phyloP scores from a whole-genome alignment of 2,888 invertebrate genomes.

The Myopa testacea region DNA sequence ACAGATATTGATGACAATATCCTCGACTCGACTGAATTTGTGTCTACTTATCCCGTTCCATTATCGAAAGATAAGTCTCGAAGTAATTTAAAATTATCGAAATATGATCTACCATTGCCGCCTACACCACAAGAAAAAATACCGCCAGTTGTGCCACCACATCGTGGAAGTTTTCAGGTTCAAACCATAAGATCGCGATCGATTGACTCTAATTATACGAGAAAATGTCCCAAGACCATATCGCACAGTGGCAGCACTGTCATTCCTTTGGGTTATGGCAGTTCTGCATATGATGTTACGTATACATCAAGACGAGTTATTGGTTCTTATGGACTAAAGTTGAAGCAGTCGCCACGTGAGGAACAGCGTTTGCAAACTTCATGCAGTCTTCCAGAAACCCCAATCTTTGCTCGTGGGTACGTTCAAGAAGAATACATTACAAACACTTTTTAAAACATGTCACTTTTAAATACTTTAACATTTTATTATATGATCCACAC shows the following conservation, averaged over 20 bases:
- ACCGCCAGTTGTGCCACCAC: slow-evolving; percentile 81
- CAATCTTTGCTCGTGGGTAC: slow-evolving; percentile 83
- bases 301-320: slow-evolving; percentile 69
- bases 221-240: slow-evolving; percentile 70
- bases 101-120: slow-evolving; percentile 59
- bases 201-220: slow-evolving; percentile 84
- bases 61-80: slow-evolving; percentile 43
- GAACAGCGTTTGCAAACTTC: slow-evolving; percentile 81
- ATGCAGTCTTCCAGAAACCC: slow-evolving; percentile 89
- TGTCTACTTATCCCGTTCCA: slow-evolving; percentile 45
- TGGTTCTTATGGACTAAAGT: slow-evolving; percentile 66
- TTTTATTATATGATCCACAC: background rate
- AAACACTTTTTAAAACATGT: background rate
- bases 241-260: slow-evolving; percentile 70
- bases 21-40: slow-evolving; percentile 46
- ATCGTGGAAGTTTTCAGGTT: slow-evolving; percentile 69
- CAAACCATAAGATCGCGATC: slow-evolving; percentile 85
- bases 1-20: slow-evolving; percentile 68
- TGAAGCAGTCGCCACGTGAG: slow-evolving; percentile 72
- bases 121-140: slow-evolving; percentile 58
- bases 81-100: slow-evolving; percentile 30
- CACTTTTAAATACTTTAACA: background rate
- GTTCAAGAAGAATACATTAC: background rate
- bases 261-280: slow-evolving; percentile 59
- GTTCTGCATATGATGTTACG: slow-evolving; percentile 62